A percentile compares a stretch with the other conserved stretches of the same genome.
Conservation (phyloP, 2,888 invertebrate species). For the Caenorhabditis doughertyi region DNA sequence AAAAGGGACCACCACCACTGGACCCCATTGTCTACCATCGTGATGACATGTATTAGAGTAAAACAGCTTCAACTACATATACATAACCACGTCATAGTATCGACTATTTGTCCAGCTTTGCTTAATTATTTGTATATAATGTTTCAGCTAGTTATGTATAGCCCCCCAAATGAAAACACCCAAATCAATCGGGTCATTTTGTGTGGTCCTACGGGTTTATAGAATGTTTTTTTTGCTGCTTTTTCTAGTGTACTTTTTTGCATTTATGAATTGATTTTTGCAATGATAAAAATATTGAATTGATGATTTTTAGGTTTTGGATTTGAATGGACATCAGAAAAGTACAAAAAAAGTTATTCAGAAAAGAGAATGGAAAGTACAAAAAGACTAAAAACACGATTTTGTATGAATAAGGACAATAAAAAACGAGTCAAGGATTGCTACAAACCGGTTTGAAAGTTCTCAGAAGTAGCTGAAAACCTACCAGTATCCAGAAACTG, state of each 20-base stretch:
- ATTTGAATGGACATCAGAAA: too few species aligned
- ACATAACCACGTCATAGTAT: conserved; percentile 47
- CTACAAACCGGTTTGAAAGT: too few species aligned
- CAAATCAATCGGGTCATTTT: conserved; percentile 10
- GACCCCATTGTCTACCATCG: conserved; percentile 60
- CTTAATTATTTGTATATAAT: conserved; percentile 50
- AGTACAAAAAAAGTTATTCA: too few species aligned
- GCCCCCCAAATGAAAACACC: neutral
- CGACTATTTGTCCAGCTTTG: too few species aligned
- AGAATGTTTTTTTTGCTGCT: neutral
- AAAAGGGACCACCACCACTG: conserved; percentile 62
- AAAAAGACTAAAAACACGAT: too few species aligned
- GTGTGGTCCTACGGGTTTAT: conserved; percentile 33
- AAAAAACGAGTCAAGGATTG: too few species aligned
- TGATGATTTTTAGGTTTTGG: too few species aligned
- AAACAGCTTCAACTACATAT: neutral
- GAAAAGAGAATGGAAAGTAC: too few species aligned
- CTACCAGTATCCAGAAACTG: too few species aligned
- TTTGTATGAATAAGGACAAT: too few species aligned
- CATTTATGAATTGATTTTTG: conserved; percentile 23
- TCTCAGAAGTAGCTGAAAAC: too few species aligned
- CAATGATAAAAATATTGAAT: neutral
- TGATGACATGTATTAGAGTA: conserved; percentile 32
- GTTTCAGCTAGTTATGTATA: neutral
- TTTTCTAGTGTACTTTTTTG: neutral